Base-by-base conservation (phyloP, 2,113 vertebrate genomes). In the Tragulus kanchil region DNA sequence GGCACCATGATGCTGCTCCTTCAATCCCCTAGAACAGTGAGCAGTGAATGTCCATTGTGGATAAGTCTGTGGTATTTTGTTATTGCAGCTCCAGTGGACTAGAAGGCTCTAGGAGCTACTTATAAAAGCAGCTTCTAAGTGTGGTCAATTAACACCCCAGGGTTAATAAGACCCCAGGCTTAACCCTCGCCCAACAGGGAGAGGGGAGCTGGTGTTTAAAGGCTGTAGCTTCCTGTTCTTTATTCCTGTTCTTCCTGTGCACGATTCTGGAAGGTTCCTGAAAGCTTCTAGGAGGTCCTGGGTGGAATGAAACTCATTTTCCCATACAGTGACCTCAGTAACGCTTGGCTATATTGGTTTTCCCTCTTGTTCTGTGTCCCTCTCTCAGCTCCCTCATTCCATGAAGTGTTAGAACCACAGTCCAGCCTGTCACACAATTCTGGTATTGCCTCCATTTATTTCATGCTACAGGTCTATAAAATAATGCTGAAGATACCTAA, bases 221-320 rank as follows among this genome's bases (percentile, higher is more conserved):
- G 67, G 36, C 26, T 95, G 62, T 79, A 62, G 23, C 56, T 93
- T 96, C 69, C 36, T 89, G 56, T 64, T 93, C 62, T 81, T 69
- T 69, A 50, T 93, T 96, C 69, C 36, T 89, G 56, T 64, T 93
- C 62, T 81, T 69, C 79, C 36, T 36, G 4, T 19, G 17, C 61
- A 21, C 56, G 79, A n/a, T 95, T 50, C 50, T 36, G 25, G 73
- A 62, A 58, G 48, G 62, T 25, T 64, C 78, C 61, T 69, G 50
- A 77, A 75, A 83, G 75, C 26, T 82, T 86, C 64, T 75, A 78
- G 75, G 52, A 89, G 45, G 67, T 36, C 36, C 45, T 8, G 0
- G 25, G 19, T 62, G 75, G n/a, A 69, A 26, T 62, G 31, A 87
- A 73, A 71, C 45, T 31, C 83, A 73, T 6, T 10, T 90, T 73